phyloP scores from a whole-genome alignment of 2,113 vertebrate species.

The Hippocampus mohnikei region DNA sequence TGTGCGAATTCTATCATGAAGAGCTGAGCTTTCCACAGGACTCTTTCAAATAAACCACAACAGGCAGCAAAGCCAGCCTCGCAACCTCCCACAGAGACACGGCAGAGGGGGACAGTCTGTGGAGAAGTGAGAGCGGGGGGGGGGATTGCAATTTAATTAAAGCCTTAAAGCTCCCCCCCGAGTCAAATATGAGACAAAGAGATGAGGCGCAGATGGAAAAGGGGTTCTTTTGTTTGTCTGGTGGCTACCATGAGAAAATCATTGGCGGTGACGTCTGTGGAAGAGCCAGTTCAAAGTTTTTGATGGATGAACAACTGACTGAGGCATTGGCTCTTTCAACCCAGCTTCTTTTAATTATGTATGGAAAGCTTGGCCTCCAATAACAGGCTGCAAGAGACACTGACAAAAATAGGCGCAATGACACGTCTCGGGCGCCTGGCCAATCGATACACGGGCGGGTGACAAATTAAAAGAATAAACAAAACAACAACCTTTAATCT shows the following conservation, averaged over 20 bases:
- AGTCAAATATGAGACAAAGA: conserved; percentile 72
- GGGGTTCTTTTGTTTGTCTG: conserved; percentile 71
- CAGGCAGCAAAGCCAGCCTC: conserved; percentile 70
- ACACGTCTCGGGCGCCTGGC: conserved; percentile 14
- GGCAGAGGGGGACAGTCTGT: conserved; percentile 49
- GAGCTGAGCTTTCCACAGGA: conserved; percentile 58
- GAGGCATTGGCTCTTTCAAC: conserved; percentile 44
- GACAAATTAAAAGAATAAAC: conserved; percentile 23
- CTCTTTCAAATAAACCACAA: conserved; percentile 73
- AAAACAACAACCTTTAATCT: conserved; percentile 34
- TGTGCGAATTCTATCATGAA: conserved; percentile 68
- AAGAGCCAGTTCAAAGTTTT: conserved; percentile 50
- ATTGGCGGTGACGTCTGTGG: conserved; percentile 49
- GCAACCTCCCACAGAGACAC: conserved; percentile 71
- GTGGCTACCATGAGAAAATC: conserved; percentile 66
- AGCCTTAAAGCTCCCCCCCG: conserved; percentile 67
- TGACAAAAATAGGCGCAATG: conserved; percentile 56
- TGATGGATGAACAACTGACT: conserved; percentile 57
- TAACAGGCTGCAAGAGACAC: conserved; percentile 40
- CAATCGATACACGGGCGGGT: conserved; percentile 22
- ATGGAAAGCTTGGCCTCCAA: conserved; percentile 40
- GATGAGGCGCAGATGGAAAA: conserved; percentile 71
- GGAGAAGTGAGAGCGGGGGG: conserved; percentile 62
- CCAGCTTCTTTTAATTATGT: conserved; percentile 67
- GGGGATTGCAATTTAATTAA: conserved; percentile 74